These are phyloP conservation scores for Lepidochrysops patricia DNA, from an alignment of 2,888 invertebrate genomes.

Conservation along the genomic window DNA sequence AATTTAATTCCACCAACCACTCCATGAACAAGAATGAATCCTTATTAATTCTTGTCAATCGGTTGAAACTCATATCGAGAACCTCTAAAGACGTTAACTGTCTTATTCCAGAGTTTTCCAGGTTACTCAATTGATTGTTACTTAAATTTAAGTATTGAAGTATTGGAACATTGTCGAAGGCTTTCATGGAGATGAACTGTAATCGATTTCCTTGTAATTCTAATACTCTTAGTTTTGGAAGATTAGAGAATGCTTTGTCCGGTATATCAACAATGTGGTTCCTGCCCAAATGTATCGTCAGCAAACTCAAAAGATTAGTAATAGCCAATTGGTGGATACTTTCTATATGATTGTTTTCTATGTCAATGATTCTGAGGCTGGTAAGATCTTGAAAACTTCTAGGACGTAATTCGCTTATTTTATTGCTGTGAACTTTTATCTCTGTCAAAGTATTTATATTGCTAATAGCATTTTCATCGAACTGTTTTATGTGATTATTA, in stretches of 20 bases:
- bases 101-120: constrained; percentile 84
- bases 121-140: constrained; percentile 82
- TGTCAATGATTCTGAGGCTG: constrained; percentile 81
- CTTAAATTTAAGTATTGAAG: constrained; percentile 88
- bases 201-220: constrained; percentile 88
- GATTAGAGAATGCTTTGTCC: constrained; percentile 82
- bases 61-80: constrained; percentile 88
- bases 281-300: constrained; percentile 80
- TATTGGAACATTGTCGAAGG: constrained; percentile 85
- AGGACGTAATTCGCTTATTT: constrained; percentile 79
- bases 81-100: constrained; percentile 87
- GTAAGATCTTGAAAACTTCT: constrained; percentile 83
- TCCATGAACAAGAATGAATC: constrained; percentile 83
- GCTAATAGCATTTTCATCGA: constrained; percentile 80
- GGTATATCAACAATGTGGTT: constrained; percentile 85
- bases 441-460: constrained; percentile 80
- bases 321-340: constrained; percentile 83
- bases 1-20: constrained; percentile 89
- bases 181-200: constrained; percentile 80
- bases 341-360: constrained; percentile 87
- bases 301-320: constrained; percentile 78
- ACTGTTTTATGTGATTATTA: constrained; percentile 81
- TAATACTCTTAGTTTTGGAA: constrained; percentile 81
- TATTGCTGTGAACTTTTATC: constrained; percentile 83
- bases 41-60: constrained; percentile 79